Conservation (phyloP, 2,888 invertebrate genomes). For the Agelastica alni region DNA sequence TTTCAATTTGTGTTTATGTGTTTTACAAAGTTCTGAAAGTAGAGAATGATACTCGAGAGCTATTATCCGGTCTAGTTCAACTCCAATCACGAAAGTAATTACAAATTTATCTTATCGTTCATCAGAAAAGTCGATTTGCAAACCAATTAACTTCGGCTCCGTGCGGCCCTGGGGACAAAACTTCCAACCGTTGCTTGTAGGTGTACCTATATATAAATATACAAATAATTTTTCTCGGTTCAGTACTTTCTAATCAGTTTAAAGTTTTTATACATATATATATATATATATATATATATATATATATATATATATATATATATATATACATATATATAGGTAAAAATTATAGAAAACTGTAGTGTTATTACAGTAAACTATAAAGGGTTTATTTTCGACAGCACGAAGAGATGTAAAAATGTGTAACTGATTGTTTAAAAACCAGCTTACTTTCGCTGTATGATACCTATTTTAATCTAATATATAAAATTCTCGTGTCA, state of each 20-base stretch:
- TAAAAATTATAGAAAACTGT: too few relatives aligned
- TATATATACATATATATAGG: neutral
- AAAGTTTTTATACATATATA: neutral
- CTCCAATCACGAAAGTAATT: constrained; percentile 53
- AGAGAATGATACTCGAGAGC: constrained; percentile 38
- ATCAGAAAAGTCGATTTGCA: constrained; percentile 46
- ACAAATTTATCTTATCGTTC: constrained; percentile 52
- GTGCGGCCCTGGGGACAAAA: constrained; percentile 23
- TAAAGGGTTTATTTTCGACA: too few relatives aligned
- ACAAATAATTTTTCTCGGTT: too few relatives aligned
- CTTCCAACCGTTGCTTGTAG: constrained; percentile 3
- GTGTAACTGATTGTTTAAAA: too few relatives aligned
- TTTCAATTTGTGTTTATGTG: constrained; percentile 17
- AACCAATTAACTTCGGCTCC: constrained; percentile 42
- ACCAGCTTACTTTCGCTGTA: too few relatives aligned
- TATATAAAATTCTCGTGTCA: too few relatives aligned
- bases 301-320: neutral
- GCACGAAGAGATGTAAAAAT: too few relatives aligned
- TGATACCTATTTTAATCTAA: too few relatives aligned
- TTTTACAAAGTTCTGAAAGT: constrained; percentile 12
- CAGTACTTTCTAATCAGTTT: too few relatives aligned
- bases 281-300: neutral
- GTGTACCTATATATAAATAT: neutral
- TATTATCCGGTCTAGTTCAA: constrained; percentile 48
- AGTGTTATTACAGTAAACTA: too few relatives aligned